Percentiles rank a stretch among this genome's conserved stretches.
phyloP scores from a whole-genome alignment of 2,888 invertebrate species.

The Erebia aethiops region DNA sequence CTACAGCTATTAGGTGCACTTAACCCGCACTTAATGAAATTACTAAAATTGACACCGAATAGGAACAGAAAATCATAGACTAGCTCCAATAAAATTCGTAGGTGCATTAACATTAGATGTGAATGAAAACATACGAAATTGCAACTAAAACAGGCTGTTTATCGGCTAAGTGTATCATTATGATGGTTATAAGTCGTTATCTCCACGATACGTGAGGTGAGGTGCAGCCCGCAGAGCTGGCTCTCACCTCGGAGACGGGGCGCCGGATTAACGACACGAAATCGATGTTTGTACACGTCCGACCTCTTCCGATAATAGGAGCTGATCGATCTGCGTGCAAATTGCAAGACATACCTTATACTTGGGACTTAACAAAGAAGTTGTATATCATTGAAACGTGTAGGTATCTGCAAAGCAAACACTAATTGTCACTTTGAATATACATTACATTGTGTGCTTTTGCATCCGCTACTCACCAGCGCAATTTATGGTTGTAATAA shows the following conservation, averaged over 20 bases:
- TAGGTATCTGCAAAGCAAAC: slow-evolving; percentile 50
- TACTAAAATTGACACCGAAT: slow-evolving; percentile 31
- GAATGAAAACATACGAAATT: slow-evolving; percentile 40
- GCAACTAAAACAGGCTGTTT: slow-evolving; percentile 38
- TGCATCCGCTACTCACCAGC: slow-evolving; percentile 32
- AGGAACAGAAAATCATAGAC: slow-evolving; percentile 34
- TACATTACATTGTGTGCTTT: slow-evolving; percentile 41
- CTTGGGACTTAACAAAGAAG: slow-evolving; percentile 73
- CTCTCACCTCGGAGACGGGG: slow-evolving; percentile 70
- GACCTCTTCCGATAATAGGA: slow-evolving; percentile 79
- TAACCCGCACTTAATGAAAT: slow-evolving; percentile 35
- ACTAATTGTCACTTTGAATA: slow-evolving; percentile 65
- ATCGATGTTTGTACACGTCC: slow-evolving; percentile 82
- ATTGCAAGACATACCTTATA: slow-evolving; percentile 76
- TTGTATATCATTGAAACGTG: slow-evolving; percentile 60
- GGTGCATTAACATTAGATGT: slow-evolving; percentile 36
- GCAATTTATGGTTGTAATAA: slow-evolving; percentile 35
- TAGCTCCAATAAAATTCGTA: slow-evolving; percentile 33
- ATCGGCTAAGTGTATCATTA: slow-evolving; percentile 59
- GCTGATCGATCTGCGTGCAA: slow-evolving; percentile 77
- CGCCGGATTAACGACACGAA: slow-evolving; percentile 77
- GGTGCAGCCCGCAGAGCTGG: slow-evolving; percentile 53
- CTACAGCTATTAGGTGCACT: slow-evolving; percentile 23
- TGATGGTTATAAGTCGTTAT: slow-evolving; percentile 71
- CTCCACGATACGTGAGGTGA: slow-evolving; percentile 75